phyloP scores from a whole-genome alignment of 1,140 invertebrate genomes.

The Atta texana region DNA sequence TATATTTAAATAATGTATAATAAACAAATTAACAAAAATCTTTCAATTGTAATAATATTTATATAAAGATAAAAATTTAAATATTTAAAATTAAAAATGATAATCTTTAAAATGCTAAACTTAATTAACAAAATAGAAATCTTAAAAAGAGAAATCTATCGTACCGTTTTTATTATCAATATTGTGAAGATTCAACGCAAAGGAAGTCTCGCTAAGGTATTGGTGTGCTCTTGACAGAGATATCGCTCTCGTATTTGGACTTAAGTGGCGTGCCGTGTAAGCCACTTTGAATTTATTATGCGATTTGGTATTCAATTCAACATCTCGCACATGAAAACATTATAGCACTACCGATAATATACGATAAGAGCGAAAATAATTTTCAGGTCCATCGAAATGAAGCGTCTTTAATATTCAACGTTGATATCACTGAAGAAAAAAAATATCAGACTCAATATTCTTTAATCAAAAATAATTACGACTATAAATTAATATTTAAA shows the following conservation, averaged over 20 bases:
- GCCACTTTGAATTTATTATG: slow-evolving; percentile 79
- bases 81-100: neutral
- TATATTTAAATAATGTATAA: no score
- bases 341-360: neutral
- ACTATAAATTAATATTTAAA: no score
- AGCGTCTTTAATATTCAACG: neutral
- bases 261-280: slow-evolving; percentile 79
- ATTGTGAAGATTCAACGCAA: slow-evolving; percentile 3
- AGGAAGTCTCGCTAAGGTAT: neutral
- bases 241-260: slow-evolving; percentile 65
- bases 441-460: neutral
- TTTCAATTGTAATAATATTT: neutral
- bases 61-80: neutral
- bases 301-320: slow-evolving; percentile 64
- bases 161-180: neutral
- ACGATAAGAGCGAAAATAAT: slow-evolving; percentile 8
- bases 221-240: slow-evolving; percentile 25
- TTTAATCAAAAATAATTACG: neutral
- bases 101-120: neutral
- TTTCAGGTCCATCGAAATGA: neutral
- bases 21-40: neutral
- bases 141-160: neutral
- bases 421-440: neutral
- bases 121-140: neutral
- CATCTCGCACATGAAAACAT: slow-evolving; percentile 23